These are phyloP conservation scores for Dreissena rostriformis DNA, from an alignment of 1,140 invertebrate species.

Conservation along the genomic window DNA sequence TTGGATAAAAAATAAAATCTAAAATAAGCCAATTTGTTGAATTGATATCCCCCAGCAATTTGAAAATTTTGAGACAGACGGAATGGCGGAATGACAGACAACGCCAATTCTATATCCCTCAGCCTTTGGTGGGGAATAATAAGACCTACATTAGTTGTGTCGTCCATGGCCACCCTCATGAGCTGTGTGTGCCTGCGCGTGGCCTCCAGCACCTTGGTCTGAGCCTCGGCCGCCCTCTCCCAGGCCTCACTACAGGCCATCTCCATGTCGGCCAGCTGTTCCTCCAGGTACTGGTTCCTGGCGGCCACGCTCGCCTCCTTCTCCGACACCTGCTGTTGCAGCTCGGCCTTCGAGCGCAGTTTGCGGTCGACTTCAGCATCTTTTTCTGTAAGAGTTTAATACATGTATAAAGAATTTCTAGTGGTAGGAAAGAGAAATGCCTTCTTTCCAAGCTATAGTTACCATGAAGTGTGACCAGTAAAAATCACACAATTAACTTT, in stretches of 20 bases:
- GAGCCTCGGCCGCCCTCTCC: conserved; percentile 62
- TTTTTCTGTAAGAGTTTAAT: not conserved
- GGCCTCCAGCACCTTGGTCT: conserved; percentile 66
- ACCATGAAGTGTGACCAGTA: too few species aligned
- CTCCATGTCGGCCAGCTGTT: conserved; percentile 69
- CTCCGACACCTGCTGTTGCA: conserved; percentile 24
- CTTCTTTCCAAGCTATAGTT: too few species aligned
- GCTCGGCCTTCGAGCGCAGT: conserved; percentile 22
- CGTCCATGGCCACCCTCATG: conserved; percentile 79
- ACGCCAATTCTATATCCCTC: too few species aligned
- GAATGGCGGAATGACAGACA: too few species aligned
- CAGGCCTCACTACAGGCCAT: conserved; percentile 54
- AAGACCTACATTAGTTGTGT: conserved; percentile 70
- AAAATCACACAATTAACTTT: too few species aligned
- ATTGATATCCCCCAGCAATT: too few species aligned
- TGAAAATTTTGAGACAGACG: too few species aligned
- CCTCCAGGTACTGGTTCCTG: conserved; percentile 70
- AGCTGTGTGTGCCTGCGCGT: conserved; percentile 73
- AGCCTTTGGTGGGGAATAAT: not conserved
- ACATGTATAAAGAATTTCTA: too few species aligned
- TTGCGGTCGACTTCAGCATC: conserved; percentile 8
- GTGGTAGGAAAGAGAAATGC: too few species aligned
- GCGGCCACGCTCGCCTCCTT: conserved; percentile 46
- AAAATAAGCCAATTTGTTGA: too few species aligned
- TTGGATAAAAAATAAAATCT: too few species aligned